Evolutionary conservation across 1,140 invertebrate genomes (phyloP).

Genomic region (Caenorhabditis brenneri): DNA sequence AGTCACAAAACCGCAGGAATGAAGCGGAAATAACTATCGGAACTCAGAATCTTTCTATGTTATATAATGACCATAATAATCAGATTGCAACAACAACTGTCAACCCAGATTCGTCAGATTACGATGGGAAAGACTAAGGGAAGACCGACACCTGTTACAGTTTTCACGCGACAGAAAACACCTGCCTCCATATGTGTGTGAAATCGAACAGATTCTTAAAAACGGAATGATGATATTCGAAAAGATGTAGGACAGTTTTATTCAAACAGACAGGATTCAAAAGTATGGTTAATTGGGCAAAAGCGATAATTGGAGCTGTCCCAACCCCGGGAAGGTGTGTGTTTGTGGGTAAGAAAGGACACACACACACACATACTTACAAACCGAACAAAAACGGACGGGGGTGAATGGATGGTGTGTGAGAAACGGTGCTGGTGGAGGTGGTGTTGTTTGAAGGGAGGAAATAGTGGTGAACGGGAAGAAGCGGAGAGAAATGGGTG

Average conservation of each 20-base stretch:
- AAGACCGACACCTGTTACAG: not conserved
- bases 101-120: no score
- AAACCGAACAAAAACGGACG: not conserved
- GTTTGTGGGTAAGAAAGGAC: not conserved
- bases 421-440: conserved; percentile 29
- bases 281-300: conserved; percentile 20
- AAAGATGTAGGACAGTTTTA: not conserved
- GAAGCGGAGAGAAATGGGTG: not conserved
- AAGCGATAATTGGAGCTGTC: conserved; percentile 18
- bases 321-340: not conserved
- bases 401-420: conserved; percentile 12
- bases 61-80: no score
- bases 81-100: no score
- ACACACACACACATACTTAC: not conserved
- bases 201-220: not conserved
- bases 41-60: no score
- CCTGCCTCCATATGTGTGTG: conserved; percentile 13
- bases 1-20: no score
- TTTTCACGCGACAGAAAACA: not conserved
- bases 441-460: not conserved
- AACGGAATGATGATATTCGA: not conserved
- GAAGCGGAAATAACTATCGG: no score
- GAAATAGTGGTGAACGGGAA: not conserved
- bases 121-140: not conserved
- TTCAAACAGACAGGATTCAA: not conserved